Evolutionary conservation across 2,888 invertebrate genomes (phyloP), one percentile per base, ranked within the genome.

Genomic region (Oscheius sp.): DNA sequence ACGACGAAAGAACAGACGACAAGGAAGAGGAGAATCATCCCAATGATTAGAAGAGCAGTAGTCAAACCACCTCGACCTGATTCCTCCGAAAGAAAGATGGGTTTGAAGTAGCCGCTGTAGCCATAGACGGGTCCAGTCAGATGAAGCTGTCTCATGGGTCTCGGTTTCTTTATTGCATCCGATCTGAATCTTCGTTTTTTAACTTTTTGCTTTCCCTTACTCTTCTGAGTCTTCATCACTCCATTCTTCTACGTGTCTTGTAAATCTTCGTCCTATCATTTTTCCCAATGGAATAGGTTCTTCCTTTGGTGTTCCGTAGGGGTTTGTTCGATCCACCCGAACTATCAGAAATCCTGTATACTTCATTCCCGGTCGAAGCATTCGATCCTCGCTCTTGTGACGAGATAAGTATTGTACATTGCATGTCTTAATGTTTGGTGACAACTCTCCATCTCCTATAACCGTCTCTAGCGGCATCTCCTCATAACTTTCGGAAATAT

Each of bases 271-370:
- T n/a, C n/a, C n/a, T n/a, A n/a, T 38, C 38, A 30, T 4, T 8
- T 14, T 20, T n/a, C 30, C 4, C n/a, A n/a, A n/a, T n/a, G n/a
- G n/a, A 24, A 17, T 20, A 20, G 20, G 2, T 45, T 72, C 74
- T 61, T 83, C 83, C 41, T 82, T 74, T 20, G 28, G 14, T 2
- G 59, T 41, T 14, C 50, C 51, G 50, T 50, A 49, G 3, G 49
- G 50, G 17, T 38, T 50, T 8, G 9, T 49, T 28, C 50, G 12
- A 49, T 63, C 49, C 12, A 59, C 59, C 45, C 59, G 20, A 17
- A 80, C 86, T 50, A 86, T 85, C 54, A 86, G 67, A 62, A 83
- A 86, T 28, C 86, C 86, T 1, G 85, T 85, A 71, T 86, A 86
- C 61, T 81, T 81, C 26, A 83, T 65, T 3, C 80, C 80, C 5